phyloP scores from a whole-genome alignment of 2,888 invertebrate species.

The Dugesia japonica region DNA sequence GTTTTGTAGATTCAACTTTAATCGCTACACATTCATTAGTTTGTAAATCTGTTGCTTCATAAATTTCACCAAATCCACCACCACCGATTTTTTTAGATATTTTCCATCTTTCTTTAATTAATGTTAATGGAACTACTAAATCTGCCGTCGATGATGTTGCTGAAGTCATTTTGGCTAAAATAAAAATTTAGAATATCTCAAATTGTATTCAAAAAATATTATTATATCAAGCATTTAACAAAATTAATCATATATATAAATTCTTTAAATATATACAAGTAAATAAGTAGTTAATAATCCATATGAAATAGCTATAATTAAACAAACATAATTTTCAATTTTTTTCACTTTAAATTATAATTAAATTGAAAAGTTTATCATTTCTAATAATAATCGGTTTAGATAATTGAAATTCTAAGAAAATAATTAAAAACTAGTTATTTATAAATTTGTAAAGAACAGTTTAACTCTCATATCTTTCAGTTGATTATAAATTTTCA shows the following conservation, averaged over 20 bases:
- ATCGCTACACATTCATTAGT: constrained; percentile 81
- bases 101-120: constrained; percentile 25
- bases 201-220: background rate
- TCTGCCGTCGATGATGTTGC: constrained; percentile 4
- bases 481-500: no score
- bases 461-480: no score
- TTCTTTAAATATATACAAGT: no score
- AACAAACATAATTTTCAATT: no score
- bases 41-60: constrained; percentile 62
- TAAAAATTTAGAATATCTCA: background rate
- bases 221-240: background rate
- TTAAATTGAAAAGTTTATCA: no score
- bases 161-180: background rate
- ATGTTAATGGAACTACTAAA: background rate
- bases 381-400: no score
- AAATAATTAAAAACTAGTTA: no score
- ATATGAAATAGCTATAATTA: no score
- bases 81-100: constrained; percentile 57
- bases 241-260: background rate
- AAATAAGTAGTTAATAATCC: no score
- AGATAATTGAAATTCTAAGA: no score
- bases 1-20: constrained; percentile 89
- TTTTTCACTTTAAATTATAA: no score
- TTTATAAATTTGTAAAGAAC: no score
- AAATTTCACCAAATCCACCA: constrained; percentile 65